Conservation (phyloP, 2,888 invertebrate genomes). For the Heliothis peltigera region DNA sequence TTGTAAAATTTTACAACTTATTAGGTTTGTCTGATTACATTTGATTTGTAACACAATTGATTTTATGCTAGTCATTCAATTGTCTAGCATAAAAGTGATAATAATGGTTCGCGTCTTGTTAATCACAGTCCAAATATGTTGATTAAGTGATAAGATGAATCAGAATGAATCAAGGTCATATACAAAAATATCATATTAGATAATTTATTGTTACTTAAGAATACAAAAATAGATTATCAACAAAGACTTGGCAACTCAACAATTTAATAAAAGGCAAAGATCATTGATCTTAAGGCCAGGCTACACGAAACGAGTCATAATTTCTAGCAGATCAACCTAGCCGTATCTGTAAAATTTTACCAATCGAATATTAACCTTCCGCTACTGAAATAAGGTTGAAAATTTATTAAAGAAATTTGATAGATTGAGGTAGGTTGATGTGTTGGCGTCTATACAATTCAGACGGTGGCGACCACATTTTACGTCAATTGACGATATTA, state of each 20-base stretch:
- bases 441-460: slow-evolving; percentile 26
- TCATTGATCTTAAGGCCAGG: slow-evolving; percentile 27
- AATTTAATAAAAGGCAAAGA: slow-evolving; percentile 32
- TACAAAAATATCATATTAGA: background rate
- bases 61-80: background rate
- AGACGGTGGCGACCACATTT: slow-evolving; percentile 28
- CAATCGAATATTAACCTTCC: no score
- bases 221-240: background rate
- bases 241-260: slow-evolving; percentile 3
- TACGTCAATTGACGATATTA: slow-evolving; percentile 59
- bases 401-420: no score
- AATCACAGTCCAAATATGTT: background rate
- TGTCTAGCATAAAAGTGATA: background rate
- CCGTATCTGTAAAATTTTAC: no score
- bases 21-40: no score
- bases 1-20: background rate
- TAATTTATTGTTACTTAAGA: background rate
- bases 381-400: no score
- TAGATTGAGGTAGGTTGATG: no score
- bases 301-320: slow-evolving; percentile 10
- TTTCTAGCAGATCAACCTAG: no score
- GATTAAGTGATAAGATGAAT: slow-evolving; percentile 4
- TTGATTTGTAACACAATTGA: background rate
- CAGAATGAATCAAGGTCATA: slow-evolving; percentile 3
- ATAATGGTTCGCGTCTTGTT: background rate